Evolutionary conservation across 2,113 vertebrate species (phyloP).

Genomic region (Ondatra zibethicus): DNA sequence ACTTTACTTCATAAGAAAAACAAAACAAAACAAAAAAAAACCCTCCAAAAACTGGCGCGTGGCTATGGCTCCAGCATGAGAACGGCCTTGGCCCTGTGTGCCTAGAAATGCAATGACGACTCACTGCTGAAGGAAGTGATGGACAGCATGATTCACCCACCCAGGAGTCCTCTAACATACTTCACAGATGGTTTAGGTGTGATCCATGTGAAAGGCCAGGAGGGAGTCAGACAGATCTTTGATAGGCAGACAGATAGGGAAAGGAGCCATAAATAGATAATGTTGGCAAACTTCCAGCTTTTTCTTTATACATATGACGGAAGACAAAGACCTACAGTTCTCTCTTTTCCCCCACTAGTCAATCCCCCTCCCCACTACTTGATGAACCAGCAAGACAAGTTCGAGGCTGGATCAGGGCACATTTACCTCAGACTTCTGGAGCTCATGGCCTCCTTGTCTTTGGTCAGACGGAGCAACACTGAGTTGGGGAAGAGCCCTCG

Average conservation of each 20-base stretch:
- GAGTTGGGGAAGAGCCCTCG: no score
- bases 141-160: neutral
- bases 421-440: neutral
- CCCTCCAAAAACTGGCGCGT: neutral
- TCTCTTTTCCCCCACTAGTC: neutral
- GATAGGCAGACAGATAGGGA: neutral
- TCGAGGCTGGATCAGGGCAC: neutral
- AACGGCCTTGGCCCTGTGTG: neutral
- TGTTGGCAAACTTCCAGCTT: neutral
- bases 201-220: neutral
- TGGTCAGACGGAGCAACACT: neutral
- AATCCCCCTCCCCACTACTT: neutral
- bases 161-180: neutral
- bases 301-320: neutral
- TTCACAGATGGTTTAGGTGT: conserved; percentile 2
- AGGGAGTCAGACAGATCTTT: neutral
- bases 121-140: neutral
- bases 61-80: neutral
- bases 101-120: neutral
- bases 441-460: neutral
- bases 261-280: neutral
- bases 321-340: neutral
- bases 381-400: neutral
- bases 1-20: neutral
- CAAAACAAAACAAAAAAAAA: no score